Percentiles rank a stretch among this genome's conserved stretches.
Conservation (phyloP, 2,888 invertebrate species). For the Drosophila nigritarsus region DNA sequence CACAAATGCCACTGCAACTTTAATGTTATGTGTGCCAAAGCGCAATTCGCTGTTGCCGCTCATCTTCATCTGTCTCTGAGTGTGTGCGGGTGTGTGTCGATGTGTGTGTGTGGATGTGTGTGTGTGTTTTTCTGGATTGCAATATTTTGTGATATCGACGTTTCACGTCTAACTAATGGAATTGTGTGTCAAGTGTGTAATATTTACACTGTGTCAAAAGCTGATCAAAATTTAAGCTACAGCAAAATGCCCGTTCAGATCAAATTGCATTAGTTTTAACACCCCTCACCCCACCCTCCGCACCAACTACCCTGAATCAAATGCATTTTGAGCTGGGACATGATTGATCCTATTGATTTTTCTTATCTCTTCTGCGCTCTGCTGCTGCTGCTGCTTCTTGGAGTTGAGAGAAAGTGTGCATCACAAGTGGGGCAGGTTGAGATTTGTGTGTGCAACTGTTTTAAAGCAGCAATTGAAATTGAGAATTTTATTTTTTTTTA, state of each 20-base stretch:
- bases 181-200: constrained; percentile 81
- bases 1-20: constrained; percentile 74
- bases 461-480: constrained; percentile 30
- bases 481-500: constrained; percentile 8
- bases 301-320: background rate
- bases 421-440: constrained; percentile 13
- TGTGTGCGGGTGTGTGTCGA: too few species aligned
- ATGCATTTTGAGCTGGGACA: constrained; percentile 31
- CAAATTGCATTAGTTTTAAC: constrained; percentile 40
- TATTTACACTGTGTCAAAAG: constrained; percentile 81
- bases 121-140: constrained; percentile 29
- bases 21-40: constrained; percentile 78
- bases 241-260: constrained; percentile 65
- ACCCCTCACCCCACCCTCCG: background rate
- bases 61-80: constrained; percentile 15
- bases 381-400: constrained; percentile 3
- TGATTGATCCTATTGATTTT: constrained; percentile 79
- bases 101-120: background rate
- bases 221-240: constrained; percentile 79
- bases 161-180: constrained; percentile 77
- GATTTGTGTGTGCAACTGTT: constrained; percentile 37
- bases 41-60: constrained; percentile 32
- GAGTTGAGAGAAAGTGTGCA: constrained; percentile 20
- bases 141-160: constrained; percentile 71
- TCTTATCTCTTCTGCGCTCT: constrained; percentile 34